phyloP scores from a whole-genome alignment of 1,140 invertebrate species.

The Leucophenga varia region DNA sequence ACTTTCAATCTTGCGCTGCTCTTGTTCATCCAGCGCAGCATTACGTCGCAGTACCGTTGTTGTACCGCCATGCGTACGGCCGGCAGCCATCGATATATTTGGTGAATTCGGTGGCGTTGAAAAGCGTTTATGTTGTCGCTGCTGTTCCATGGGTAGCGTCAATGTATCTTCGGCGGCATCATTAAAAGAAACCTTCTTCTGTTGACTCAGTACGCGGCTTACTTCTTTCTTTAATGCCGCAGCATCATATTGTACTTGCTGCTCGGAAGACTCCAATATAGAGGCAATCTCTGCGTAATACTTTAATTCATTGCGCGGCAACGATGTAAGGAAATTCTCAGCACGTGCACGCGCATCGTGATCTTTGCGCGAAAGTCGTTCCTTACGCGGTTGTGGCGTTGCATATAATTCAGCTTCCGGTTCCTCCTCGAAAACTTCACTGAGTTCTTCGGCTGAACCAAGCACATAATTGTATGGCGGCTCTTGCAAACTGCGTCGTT shows the following conservation, averaged over 20 bases:
- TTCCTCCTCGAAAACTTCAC: slow-evolving; percentile 66
- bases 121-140: slow-evolving; percentile 50
- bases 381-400: slow-evolving; percentile 58
- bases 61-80: background rate
- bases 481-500: slow-evolving; percentile 72
- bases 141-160: slow-evolving; percentile 42
- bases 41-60: slow-evolving; percentile 29
- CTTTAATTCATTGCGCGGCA: slow-evolving; percentile 54
- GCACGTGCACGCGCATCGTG: slow-evolving; percentile 46
- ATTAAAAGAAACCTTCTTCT: slow-evolving; percentile 64
- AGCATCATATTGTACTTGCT: slow-evolving; percentile 63
- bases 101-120: slow-evolving; percentile 72
- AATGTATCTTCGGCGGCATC: slow-evolving; percentile 43
- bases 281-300: slow-evolving; percentile 62
- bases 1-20: slow-evolving; percentile 53
- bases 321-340: slow-evolving; percentile 45
- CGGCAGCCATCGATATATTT: slow-evolving; percentile 64
- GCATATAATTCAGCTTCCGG: slow-evolving; percentile 58
- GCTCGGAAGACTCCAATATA: slow-evolving; percentile 69
- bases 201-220: slow-evolving; percentile 69
- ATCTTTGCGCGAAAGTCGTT: slow-evolving; percentile 59
- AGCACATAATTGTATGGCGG: slow-evolving; percentile 68
- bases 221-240: slow-evolving; percentile 67
- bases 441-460: slow-evolving; percentile 57
- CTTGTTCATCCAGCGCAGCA: slow-evolving; percentile 39